Evolutionary conservation across 2,113 vertebrate species (phyloP).

Genomic region (Alces alces): DNA sequence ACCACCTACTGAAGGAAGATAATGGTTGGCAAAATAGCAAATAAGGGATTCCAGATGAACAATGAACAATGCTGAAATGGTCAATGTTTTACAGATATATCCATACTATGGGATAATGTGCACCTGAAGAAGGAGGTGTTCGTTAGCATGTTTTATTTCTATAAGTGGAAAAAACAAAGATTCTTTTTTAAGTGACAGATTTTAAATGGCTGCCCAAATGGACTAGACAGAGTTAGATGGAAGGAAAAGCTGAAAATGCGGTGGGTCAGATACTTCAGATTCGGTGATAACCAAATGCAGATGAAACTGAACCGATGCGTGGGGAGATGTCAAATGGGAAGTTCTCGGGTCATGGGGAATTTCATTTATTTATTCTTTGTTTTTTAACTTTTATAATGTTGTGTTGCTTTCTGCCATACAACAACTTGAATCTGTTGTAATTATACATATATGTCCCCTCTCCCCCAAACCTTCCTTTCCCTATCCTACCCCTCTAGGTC

Average conservation of each 20-base stretch:
- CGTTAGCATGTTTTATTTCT: conserved; percentile 8
- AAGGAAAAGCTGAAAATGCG: background rate
- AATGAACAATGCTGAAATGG: background rate
- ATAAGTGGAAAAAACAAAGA: background rate
- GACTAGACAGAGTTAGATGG: background rate
- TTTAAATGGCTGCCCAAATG: background rate
- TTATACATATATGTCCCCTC: background rate
- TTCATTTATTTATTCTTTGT: background rate
- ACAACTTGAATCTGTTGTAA: background rate
- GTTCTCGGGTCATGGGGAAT: background rate
- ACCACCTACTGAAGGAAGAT: background rate
- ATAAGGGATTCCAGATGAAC: background rate
- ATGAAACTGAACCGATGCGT: background rate
- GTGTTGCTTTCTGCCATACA: background rate
- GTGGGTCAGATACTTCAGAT: background rate
- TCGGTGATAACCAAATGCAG: background rate
- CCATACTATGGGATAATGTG: background rate
- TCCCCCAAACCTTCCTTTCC: background rate
- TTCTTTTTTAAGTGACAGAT: background rate
- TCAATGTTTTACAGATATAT: background rate
- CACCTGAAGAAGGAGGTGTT: background rate
- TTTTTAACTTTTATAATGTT: background rate
- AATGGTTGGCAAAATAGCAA: background rate
- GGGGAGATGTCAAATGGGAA: background rate
- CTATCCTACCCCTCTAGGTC: background rate